These are phyloP conservation scores for Oreochromis mossambicus DNA, from an alignment of 2,797 vertebrate genomes.

Conservation along the genomic window DNA sequence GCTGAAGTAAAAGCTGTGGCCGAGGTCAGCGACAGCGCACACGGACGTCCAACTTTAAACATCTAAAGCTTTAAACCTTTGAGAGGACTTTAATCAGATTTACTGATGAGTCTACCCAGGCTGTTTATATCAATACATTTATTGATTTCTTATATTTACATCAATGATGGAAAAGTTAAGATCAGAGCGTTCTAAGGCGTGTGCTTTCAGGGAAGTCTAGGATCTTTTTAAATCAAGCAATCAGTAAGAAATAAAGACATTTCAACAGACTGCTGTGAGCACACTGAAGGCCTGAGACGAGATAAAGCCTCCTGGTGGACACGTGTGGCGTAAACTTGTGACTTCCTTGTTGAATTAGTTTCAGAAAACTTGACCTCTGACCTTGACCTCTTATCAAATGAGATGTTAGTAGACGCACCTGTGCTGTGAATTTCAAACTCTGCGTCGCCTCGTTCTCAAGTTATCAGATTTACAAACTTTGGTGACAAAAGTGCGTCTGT, in stretches of 20 bases:
- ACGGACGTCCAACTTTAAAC: accelerated
- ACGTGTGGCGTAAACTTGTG: not conserved
- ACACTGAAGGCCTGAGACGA: not conserved
- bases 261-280: not conserved
- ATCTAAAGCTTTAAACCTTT: not conserved
- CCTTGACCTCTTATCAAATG: not conserved
- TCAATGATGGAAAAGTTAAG: accelerated
- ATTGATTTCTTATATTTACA: not conserved
- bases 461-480: not conserved
- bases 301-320: not conserved
- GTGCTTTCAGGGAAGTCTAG: accelerated
- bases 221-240: too few species aligned
- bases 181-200: not conserved
- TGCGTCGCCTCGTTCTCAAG: not conserved
- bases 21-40: not conserved
- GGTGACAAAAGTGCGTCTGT: not conserved
- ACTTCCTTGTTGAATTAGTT: not conserved
- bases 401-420: not conserved
- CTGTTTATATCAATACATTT: not conserved
- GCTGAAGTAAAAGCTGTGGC: not conserved
- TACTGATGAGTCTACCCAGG: not conserved
- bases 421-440: not conserved
- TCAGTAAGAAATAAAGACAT: too few species aligned
- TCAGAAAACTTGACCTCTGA: not conserved
- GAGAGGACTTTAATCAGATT: not conserved